Evolutionary conservation across 2,888 invertebrate genomes (phyloP).

Genomic region (Drosophila austrosaltans): DNA sequence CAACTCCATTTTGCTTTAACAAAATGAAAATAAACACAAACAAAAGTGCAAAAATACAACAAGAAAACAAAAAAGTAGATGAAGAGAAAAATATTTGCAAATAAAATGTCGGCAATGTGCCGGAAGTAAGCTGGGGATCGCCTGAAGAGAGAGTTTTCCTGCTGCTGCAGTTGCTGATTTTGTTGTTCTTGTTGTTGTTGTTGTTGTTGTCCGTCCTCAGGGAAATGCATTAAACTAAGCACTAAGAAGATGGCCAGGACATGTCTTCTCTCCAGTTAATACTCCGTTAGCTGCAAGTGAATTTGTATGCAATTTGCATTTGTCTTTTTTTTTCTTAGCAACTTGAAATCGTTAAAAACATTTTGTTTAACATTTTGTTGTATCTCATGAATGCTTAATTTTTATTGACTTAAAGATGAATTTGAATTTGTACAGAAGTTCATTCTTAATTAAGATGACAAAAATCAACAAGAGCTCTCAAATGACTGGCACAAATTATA

Average conservation of each 20-base stretch:
- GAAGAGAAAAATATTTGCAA: conserved; percentile 65
- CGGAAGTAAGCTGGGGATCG: conserved; percentile 65
- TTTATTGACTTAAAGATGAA: conserved; percentile 3
- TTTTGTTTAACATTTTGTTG: not conserved
- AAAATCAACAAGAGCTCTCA: not conserved
- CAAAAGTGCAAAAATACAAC: conserved; percentile 21
- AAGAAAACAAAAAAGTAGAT: not conserved
- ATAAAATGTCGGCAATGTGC: conserved; percentile 76
- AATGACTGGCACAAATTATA: too few relatives aligned
- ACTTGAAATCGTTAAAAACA: conserved; percentile 31
- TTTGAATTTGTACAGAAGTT: not conserved
- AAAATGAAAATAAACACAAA: conserved; percentile 40
- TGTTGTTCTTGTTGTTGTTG: conserved; percentile 8
- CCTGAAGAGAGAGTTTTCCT: conserved; percentile 4
- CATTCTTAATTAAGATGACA: not conserved
- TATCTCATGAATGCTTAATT: conserved; percentile 1
- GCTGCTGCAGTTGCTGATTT: not conserved
- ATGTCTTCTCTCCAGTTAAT: conserved; percentile 38
- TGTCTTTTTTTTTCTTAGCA: conserved; percentile 8
- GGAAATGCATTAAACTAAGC: conserved; percentile 72
- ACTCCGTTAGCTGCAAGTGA: conserved; percentile 37
- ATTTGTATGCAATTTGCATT: conserved; percentile 73
- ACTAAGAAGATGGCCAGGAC: conserved; percentile 55
- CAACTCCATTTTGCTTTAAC: conserved; percentile 14
- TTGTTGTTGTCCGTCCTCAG: conserved; percentile 35